A percentile compares a stretch with the other conserved stretches of the same genome.
These are phyloP conservation scores for Gallinago undulata DNA, from an alignment of 2,113 vertebrate species.

Conservation along the genomic window DNA sequence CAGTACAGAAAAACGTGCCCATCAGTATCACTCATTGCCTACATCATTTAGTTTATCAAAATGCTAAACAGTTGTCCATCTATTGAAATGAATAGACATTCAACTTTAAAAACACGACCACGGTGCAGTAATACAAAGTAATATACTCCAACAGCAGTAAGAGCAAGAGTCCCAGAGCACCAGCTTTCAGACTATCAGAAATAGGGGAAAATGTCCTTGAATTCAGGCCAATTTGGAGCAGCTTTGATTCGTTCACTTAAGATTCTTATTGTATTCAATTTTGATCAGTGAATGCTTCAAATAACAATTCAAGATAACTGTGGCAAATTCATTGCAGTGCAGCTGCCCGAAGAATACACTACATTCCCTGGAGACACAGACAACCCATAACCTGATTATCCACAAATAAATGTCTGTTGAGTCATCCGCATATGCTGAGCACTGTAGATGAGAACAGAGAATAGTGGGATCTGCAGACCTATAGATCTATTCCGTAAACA, in stretches of 20 bases:
- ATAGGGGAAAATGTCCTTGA: not conserved
- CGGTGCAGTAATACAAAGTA: not conserved
- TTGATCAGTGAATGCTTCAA: not conserved
- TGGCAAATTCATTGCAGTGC: not conserved
- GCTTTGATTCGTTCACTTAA: not conserved
- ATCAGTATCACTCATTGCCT: not conserved
- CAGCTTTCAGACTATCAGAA: not conserved
- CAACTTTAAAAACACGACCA: not conserved
- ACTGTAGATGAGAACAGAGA: not conserved
- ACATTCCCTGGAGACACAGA: not conserved
- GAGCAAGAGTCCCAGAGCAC: not conserved
- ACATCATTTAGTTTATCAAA: not conserved
- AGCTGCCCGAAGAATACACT: not conserved
- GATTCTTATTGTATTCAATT: not conserved
- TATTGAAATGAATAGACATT: not conserved
- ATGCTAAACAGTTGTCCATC: not conserved
- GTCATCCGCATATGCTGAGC: not conserved
- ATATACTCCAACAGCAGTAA: not conserved
- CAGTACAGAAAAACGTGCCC: not conserved
- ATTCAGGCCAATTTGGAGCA: not conserved
- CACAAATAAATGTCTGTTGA: not conserved
- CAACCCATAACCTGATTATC: not conserved
- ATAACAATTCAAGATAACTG: not conserved
- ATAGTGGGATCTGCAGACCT: no score
- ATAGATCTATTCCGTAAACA: not conserved